Evolutionary conservation across 1,140 invertebrate genomes (phyloP).

Genomic region (Copidosoma floridanum): DNA sequence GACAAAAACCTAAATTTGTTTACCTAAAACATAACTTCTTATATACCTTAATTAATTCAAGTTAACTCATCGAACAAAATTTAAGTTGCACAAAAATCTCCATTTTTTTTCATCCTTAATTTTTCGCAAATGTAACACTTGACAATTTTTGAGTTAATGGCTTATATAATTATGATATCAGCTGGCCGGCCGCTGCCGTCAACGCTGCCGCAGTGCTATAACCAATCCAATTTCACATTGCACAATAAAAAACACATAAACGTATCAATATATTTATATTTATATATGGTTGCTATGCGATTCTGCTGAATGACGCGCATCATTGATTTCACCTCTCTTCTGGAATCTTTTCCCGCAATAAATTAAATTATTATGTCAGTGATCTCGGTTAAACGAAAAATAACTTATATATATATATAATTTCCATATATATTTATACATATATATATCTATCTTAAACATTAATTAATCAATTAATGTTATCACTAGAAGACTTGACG

Average conservation of each 20-base stretch:
- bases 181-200: not conserved
- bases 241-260: constrained; percentile 15
- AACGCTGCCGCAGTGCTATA: not conserved
- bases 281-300: too few relatives aligned
- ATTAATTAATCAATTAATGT: constrained; percentile 21
- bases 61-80: too few relatives aligned
- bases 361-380: not conserved
- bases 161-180: constrained; percentile 3
- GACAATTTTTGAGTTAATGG: constrained; percentile 1
- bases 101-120: too few relatives aligned
- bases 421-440: too few relatives aligned
- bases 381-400: constrained; percentile 9
- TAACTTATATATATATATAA: too few relatives aligned
- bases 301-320: not conserved
- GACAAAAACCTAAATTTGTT: constrained; percentile 8
- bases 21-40: not conserved
- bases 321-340: not conserved
- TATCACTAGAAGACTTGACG: constrained; percentile 16
- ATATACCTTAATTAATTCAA: not conserved
- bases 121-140: not conserved
- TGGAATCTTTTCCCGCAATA: not conserved
- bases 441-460: too few relatives aligned
- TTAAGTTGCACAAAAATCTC: constrained; percentile 8
- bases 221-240: constrained; percentile 6
- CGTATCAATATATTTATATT: constrained; percentile 11